Conservation (phyloP, 2,888 invertebrate genomes). For the Melinaea menophilus region DNA sequence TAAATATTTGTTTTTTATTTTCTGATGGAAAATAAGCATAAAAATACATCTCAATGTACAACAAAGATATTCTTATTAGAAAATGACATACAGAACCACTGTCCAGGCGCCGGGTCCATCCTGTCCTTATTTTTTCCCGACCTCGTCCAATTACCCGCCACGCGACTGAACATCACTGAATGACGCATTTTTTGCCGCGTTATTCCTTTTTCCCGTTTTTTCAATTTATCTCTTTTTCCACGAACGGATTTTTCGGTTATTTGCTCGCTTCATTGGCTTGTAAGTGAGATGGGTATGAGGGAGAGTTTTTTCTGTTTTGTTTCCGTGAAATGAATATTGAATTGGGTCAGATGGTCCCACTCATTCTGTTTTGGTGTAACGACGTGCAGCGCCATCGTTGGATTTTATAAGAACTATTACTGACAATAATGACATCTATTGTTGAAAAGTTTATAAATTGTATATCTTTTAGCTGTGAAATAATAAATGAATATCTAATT, state of each 20-base stretch:
- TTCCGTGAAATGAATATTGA: slow-evolving; percentile 40
- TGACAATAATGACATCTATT: slow-evolving; percentile 43
- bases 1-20: no score
- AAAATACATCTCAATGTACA: no score
- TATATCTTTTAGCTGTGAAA: background rate
- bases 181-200: slow-evolving; percentile 55
- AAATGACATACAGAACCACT: slow-evolving; percentile 45
- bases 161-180: slow-evolving; percentile 62
- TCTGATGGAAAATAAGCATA: no score
- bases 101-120: slow-evolving; percentile 2
- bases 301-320: slow-evolving; percentile 49
- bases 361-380: background rate
- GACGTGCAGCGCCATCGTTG: slow-evolving; percentile 31
- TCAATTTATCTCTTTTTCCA: slow-evolving; percentile 72
- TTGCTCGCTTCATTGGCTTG: slow-evolving; percentile 76
- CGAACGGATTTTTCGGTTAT: slow-evolving; percentile 75
- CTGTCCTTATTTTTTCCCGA: slow-evolving; percentile 52
- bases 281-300: slow-evolving; percentile 68
- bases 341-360: slow-evolving; percentile 34
- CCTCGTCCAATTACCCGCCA: slow-evolving; percentile 64
- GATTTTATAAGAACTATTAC: slow-evolving; percentile 39
- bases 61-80: background rate
- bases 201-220: slow-evolving; percentile 51
- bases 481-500: background rate
- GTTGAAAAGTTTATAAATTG: slow-evolving; percentile 35